These are phyloP conservation scores for Onthophagus taurus DNA, from an alignment of 1,140 invertebrate species.

Conservation along the genomic window DNA sequence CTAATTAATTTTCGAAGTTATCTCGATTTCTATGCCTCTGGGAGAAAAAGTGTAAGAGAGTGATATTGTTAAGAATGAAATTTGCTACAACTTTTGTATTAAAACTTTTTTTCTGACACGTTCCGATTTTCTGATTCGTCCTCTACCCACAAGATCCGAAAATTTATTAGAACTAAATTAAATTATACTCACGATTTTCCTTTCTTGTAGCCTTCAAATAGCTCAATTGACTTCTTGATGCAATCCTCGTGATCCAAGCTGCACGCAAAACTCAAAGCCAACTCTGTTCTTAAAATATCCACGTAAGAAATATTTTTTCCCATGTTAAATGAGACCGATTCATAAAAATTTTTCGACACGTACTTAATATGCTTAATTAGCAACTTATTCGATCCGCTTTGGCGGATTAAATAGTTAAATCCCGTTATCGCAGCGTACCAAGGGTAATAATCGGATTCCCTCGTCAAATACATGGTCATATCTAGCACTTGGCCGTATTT, in stretches of 20 bases:
- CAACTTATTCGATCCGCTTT: too few species aligned
- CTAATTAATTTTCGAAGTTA: too few species aligned
- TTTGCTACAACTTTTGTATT: too few species aligned
- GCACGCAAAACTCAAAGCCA: conserved; percentile 44
- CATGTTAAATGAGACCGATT: conserved; percentile 23
- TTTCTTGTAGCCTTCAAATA: conserved; percentile 27
- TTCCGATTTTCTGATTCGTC: too few species aligned
- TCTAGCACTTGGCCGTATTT: conserved; percentile 44
- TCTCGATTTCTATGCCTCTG: too few species aligned
- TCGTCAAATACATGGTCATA: conserved; percentile 47
- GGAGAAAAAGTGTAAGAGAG: too few species aligned
- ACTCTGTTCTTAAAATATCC: conserved; percentile 34
- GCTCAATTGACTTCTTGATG: conserved; percentile 27
- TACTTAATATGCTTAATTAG: conserved; percentile 16
- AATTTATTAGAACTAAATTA: too few species aligned
- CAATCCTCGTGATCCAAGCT: conserved; percentile 40
- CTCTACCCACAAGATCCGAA: too few species aligned
- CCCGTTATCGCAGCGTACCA: conserved; percentile 52
- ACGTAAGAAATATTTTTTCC: conserved; percentile 20
- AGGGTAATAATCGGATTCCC: conserved; percentile 54
- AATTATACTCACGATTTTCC: too few species aligned
- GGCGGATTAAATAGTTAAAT: conserved; percentile 42
- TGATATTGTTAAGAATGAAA: too few species aligned
- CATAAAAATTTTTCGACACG: conserved; percentile 5
- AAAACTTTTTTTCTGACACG: too few species aligned